Conservation (phyloP, 1,140 invertebrate species). For the Eriocheir sinensis region DNA sequence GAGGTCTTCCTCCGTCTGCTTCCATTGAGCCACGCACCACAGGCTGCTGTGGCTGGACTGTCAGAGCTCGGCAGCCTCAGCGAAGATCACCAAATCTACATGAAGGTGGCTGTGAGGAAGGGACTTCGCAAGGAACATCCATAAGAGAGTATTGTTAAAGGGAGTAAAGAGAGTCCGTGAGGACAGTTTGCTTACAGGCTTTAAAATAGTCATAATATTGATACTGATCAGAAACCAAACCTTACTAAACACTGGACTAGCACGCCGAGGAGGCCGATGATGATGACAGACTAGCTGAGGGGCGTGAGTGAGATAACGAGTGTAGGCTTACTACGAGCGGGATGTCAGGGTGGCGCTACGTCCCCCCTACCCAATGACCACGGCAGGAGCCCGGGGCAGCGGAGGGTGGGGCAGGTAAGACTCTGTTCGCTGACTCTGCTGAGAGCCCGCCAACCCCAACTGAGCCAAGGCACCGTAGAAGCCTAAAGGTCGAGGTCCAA, state of each 20-base stretch:
- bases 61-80: neutral
- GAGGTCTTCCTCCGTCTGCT: neutral
- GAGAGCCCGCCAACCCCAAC: conserved; percentile 50
- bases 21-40: neutral
- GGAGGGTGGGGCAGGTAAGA: conserved; percentile 45
- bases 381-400: neutral
- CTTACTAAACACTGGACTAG: neutral
- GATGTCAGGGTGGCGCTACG: neutral
- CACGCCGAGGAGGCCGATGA: neutral
- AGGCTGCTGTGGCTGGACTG: neutral
- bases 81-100: no score
- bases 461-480: conserved; percentile 29
- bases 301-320: neutral
- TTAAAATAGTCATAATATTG: no score
- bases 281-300: neutral
- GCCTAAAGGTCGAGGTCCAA: neutral
- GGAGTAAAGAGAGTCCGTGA: neutral
- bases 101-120: neutral
- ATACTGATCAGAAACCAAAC: neutral
- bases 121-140: neutral
- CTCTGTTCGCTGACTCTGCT: neutral
- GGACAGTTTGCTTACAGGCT: no score
- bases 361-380: conserved; percentile 1
- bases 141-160: neutral
- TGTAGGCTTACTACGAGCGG: neutral